These are phyloP conservation scores for Poeciliopsis retropinna DNA, from an alignment of 2,113 vertebrate genomes.

Conservation along the genomic window DNA sequence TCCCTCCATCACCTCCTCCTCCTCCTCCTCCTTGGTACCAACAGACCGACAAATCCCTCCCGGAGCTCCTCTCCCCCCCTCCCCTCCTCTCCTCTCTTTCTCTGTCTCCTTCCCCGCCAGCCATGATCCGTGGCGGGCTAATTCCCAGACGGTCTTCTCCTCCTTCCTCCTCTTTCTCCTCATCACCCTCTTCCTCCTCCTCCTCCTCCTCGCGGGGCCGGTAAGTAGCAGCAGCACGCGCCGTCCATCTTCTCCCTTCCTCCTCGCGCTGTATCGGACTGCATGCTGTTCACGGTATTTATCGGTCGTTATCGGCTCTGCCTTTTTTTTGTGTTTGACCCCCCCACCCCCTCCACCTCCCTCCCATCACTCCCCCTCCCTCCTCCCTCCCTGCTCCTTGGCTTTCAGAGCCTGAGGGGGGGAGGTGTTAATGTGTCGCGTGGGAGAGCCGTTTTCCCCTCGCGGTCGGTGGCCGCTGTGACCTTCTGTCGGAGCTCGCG, in stretches of 20 bases:
- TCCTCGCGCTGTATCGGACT: constrained; percentile 43
- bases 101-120: constrained; percentile 71
- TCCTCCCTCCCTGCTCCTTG: constrained; percentile 8
- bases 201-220: constrained; percentile 57
- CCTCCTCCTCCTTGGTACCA: constrained; percentile 36
- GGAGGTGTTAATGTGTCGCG: constrained; percentile 62
- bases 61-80: constrained; percentile 53
- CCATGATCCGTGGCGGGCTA: constrained; percentile 78
- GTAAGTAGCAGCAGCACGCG: constrained; percentile 65
- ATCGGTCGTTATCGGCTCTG: constrained; percentile 65
- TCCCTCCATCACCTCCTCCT: constrained; percentile 6
- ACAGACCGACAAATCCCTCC: constrained; percentile 72
- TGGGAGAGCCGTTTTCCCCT: constrained; percentile 63
- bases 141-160: constrained; percentile 73
- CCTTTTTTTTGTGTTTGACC: constrained; percentile 40
- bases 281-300: constrained; percentile 73
- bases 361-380: not conserved
- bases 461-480: constrained; percentile 69
- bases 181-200: constrained; percentile 47
- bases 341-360: constrained; percentile 27
- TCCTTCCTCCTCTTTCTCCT: constrained; percentile 38
- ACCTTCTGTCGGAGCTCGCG: constrained; percentile 72
- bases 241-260: constrained; percentile 62
- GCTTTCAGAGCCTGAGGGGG: constrained; percentile 30
- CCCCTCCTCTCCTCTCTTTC: constrained; percentile 28